phyloP scores from a whole-genome alignment of 1,140 invertebrate genomes.

The Drosophila saltans region DNA sequence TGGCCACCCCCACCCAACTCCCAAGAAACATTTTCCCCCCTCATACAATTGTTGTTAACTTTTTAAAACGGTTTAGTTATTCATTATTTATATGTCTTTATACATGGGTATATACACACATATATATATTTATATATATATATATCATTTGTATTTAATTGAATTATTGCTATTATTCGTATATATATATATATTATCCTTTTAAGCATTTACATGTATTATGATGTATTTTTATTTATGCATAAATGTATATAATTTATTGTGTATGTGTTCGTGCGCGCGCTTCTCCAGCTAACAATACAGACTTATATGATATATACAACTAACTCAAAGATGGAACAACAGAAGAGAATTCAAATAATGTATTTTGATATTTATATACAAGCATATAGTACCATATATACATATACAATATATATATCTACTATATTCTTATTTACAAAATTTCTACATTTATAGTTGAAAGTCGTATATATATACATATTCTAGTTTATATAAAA shows the following conservation, averaged over 20 bases:
- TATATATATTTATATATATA: conserved; percentile 40
- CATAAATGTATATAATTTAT: conserved; percentile 66
- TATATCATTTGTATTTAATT: conserved; percentile 38
- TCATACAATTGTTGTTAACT: conserved; percentile 59
- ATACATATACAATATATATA: conserved; percentile 25
- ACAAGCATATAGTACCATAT: conserved; percentile 39
- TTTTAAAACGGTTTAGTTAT: conserved; percentile 70
- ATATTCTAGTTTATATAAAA: conserved; percentile 50
- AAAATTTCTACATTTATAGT: conserved; percentile 40
- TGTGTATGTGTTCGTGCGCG: conserved; percentile 53
- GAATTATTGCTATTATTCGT: conserved; percentile 32
- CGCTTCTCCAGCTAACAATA: conserved; percentile 42
- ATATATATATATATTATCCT: conserved; percentile 25
- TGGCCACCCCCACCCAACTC: conserved; percentile 11
- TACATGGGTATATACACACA: conserved; percentile 44
- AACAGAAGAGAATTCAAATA: not conserved
- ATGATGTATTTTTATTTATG: conserved; percentile 44
- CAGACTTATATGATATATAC: conserved; percentile 40
- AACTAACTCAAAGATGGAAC: conserved; percentile 32
- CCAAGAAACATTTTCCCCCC: conserved; percentile 21
- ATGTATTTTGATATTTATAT: conserved; percentile 25
- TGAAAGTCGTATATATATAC: conserved; percentile 55
- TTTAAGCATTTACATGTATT: conserved; percentile 26
- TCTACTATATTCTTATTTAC: conserved; percentile 32
- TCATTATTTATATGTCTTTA: conserved; percentile 41